Percentiles rank a stretch among this genome's conserved stretches.
Conservation (phyloP, 2,113 vertebrate species). For the Channa argus region DNA sequence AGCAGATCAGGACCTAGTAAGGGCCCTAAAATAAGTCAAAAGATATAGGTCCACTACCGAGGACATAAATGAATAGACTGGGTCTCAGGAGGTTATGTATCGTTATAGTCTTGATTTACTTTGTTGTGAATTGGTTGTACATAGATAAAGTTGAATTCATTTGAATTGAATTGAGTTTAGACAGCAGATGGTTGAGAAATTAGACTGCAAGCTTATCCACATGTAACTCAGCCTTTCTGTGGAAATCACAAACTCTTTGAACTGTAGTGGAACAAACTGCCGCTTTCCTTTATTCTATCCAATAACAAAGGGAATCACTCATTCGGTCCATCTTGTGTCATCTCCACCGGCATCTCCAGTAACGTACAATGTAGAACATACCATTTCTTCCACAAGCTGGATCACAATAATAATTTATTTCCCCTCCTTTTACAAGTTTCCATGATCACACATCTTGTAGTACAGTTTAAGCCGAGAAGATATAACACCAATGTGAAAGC, state of each 20-base stretch:
- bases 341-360: constrained; percentile 6
- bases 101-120: too few species aligned
- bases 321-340: constrained; percentile 2
- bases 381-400: constrained; percentile 43
- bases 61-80: too few species aligned
- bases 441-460: constrained; percentile 59
- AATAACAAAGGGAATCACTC: too few species aligned
- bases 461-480: constrained; percentile 49
- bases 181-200: too few species aligned
- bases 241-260: neutral
- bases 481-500: constrained; percentile 58
- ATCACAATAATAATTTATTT: constrained; percentile 57
- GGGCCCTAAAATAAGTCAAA: too few species aligned
- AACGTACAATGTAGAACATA: constrained; percentile 23
- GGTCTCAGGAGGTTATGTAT: too few species aligned
- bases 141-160: too few species aligned
- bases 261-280: constrained; percentile 5
- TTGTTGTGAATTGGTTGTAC: too few species aligned
- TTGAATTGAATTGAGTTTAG: too few species aligned
- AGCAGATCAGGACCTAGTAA: too few species aligned
- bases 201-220: neutral
- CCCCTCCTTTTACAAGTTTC: constrained; percentile 40
- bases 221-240: neutral
- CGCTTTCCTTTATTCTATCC: too few species aligned
- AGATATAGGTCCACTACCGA: too few species aligned